Base-by-base conservation (phyloP, 2,113 vertebrate genomes). In the Stegostoma tigrinum region DNA sequence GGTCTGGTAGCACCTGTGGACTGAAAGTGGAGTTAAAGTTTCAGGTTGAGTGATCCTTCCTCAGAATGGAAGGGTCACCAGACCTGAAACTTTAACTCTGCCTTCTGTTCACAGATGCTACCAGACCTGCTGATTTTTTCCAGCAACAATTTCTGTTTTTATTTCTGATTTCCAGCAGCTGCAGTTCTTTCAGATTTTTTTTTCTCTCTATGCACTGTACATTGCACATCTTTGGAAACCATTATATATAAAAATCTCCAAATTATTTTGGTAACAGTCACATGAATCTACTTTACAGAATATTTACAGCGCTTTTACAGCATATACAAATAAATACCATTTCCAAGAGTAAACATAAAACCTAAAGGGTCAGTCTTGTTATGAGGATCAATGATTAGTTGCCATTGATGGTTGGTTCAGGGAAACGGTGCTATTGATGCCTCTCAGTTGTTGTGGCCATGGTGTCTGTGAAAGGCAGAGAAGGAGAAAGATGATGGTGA, bases 281-380 rank as follows among this genome's bases (percentile, higher is more conserved):
- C 30, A 34, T 72, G 67, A 38, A 94, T 27, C 67, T 70, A 94
- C 52, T 27, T 10, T 95, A 94, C 93, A 94, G 7, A 24, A 48
- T 95, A 95, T 95, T 95, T 95, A 94, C 91, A 94, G 64, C 5
- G 34, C 38, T 94, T 94, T 68, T 94, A 95, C 94, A 95, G 48
- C 72, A 95, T 95, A 72, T 95, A 95, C 94, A 95, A 95, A 95
- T 95, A 95, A 95, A 95, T 95, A 95, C 27, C 42, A 5, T 48
- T 66, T 45, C 93, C 15, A 70, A 94, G 48, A 94, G 93, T 70
- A 70, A 45, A 68, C 38, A 5, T 3, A 67, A 45, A 24, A 30
- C 14, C 66, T 24, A 45, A 72, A 48, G 12, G 94, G 38, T 45
- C 38, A 19, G 24, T 95, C 68, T 27, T 61, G 15, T 52, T 72